Evolutionary conservation across 2,797 vertebrate genomes (phyloP), one percentile per base, ranked within the genome.

Genomic region (Periparus ater): DNA sequence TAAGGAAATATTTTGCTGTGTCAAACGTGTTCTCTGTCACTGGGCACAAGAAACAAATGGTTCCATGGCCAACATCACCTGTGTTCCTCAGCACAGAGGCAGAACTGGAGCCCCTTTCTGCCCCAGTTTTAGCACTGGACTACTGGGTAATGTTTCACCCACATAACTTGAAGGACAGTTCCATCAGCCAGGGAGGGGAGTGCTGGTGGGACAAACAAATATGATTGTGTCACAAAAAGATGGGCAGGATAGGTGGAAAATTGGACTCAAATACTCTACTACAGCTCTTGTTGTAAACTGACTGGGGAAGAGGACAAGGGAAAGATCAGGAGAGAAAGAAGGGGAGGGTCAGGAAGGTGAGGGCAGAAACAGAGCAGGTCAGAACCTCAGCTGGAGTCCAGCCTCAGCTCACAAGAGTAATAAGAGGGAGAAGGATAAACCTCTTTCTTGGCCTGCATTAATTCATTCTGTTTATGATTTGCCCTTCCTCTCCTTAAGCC

Each of bases 211-310:
- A 50, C 42, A 66, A 67, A 58, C 21, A 57, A 50, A 20, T 20
- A 62, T 2, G 62, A 47, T 12, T 40, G 53, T 34, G 2, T 12
- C 4, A 2, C 61, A 34, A 7, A 45, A 13, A 10, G 38, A 60
- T 36, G 80, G 47, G 23, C 50, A 94, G 42, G 17, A 95, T 0
- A 65, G 89, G 60, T 95, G 93, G 95, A 54, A 91, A 72, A n/a
- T 55, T 4, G 58, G 96, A 72, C 92, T 79, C 50, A 93, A 84
- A 38, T 97, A 95, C 50, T 97, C 94, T 2, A 7, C 75, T 12
- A 47, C 58, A 73, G 95, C 97, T 75, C 94, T 97, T 4, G 9
- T 54, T 55, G 97, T 96, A 85, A 98, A 96, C 76, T 97, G 97
- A 88, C 27, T 90, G 72, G 97, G 97, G 82, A 94, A 97, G 50